Evolutionary conservation across 2,888 invertebrate species (phyloP).

Genomic region (Pollenia griseotomentosa): DNA sequence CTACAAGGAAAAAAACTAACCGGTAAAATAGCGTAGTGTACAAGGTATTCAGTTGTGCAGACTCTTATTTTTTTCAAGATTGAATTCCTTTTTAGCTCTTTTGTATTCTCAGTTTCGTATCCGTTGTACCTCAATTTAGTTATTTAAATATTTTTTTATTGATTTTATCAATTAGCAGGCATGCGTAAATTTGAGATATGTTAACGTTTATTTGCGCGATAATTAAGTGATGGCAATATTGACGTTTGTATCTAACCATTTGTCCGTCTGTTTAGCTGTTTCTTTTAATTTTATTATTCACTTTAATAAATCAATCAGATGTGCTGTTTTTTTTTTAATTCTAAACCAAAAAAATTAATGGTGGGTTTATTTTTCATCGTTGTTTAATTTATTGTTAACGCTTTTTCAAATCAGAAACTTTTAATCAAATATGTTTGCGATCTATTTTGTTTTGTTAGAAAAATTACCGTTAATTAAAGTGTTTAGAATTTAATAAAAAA

Average conservation of each 20-base stretch:
- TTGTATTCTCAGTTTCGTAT: background rate
- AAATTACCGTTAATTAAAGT: no score
- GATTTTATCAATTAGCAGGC: slow-evolving; percentile 56
- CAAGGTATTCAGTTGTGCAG: no score
- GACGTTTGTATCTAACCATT: background rate
- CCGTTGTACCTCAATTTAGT: slow-evolving; percentile 19
- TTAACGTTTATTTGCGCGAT: slow-evolving; percentile 31
- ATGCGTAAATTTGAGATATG: slow-evolving; percentile 56
- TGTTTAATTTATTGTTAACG: background rate
- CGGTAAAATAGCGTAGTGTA: no score
- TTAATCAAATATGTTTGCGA: no score
- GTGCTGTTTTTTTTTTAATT: no score
- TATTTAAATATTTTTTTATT: slow-evolving; percentile 50
- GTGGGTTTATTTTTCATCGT: background rate
- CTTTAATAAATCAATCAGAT: slow-evolving; percentile 13
- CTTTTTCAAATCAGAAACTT: background rate
- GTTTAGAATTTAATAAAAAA: no score
- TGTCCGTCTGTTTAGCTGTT: background rate
- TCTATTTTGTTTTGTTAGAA: no score
- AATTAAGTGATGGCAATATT: slow-evolving; percentile 41
- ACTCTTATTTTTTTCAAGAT: background rate
- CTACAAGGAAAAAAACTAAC: no score
- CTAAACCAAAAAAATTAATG: background rate
- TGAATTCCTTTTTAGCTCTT: slow-evolving; percentile 4
- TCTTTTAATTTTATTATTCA: background rate